Conservation (phyloP, 2,888 invertebrate genomes). For the Anthophora plumipes region DNA sequence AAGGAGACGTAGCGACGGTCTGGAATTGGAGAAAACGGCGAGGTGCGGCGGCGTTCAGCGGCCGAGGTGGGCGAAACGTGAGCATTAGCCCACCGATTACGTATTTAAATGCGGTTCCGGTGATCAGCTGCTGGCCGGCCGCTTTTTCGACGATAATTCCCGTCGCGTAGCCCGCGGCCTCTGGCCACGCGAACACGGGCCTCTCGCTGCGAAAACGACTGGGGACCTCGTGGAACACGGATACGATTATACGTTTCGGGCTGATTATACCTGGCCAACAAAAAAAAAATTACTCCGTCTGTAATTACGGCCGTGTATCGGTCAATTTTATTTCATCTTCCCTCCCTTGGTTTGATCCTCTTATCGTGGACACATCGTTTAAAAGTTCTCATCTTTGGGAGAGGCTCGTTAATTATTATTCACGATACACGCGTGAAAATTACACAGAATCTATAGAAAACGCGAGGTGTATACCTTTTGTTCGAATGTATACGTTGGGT, state of each 20-base stretch:
- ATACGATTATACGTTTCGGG: not conserved
- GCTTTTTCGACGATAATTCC: slow-evolving; percentile 62
- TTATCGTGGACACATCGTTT: not conserved
- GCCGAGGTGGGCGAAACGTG: slow-evolving; percentile 68
- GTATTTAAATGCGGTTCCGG: slow-evolving; percentile 81
- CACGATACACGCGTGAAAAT: not conserved
- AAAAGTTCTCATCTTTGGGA: not conserved
- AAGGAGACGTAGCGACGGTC: not conserved
- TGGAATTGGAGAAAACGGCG: slow-evolving; percentile 39
- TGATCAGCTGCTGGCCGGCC: slow-evolving; percentile 79
- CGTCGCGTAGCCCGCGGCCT: slow-evolving; percentile 62
- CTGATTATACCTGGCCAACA: slow-evolving; percentile 1
- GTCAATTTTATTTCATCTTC: slow-evolving; percentile 8
- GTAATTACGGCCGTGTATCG: not conserved
- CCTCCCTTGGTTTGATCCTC: not conserved
- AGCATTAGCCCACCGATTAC: slow-evolving; percentile 78
- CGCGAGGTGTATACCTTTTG: not conserved
- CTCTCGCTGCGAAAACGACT: slow-evolving; percentile 14
- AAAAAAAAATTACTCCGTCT: not conserved
- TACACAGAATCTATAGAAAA: not conserved
- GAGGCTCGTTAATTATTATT: slow-evolving; percentile 12
- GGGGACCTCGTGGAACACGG: not conserved
- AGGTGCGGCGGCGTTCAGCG: not conserved
- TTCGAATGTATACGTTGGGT: slow-evolving; percentile 5
- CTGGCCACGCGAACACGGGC: slow-evolving; percentile 71